These are phyloP conservation scores for Lophura nycthemera DNA, from an alignment of 2,113 vertebrate species.

Conservation along the genomic window DNA sequence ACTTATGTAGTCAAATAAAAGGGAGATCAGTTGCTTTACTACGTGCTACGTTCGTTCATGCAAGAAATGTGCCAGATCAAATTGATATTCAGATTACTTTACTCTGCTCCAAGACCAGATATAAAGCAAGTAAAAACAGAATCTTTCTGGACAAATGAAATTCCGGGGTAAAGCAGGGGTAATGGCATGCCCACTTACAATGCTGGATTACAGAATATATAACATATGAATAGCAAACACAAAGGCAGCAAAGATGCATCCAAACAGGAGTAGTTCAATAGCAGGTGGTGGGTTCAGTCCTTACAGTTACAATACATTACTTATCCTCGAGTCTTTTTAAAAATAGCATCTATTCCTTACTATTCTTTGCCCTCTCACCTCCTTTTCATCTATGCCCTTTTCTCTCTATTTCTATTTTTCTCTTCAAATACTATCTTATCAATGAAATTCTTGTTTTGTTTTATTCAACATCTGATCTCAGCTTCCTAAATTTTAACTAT, in stretches of 20 bases:
- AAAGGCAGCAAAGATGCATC: neutral
- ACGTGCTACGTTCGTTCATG: neutral
- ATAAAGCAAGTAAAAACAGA: slow-evolving; percentile 1
- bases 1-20: neutral
- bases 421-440: neutral
- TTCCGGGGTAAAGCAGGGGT: neutral
- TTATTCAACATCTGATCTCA: neutral
- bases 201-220: neutral
- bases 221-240: neutral
- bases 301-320: neutral
- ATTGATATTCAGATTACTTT: neutral
- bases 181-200: fast-evolving
- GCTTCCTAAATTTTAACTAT: neutral
- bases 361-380: neutral
- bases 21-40: neutral
- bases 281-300: neutral
- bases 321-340: neutral
- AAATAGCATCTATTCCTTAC: neutral
- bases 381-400: neutral
- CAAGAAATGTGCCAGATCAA: neutral
- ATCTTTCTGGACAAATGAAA: neutral
- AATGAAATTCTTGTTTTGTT: neutral
- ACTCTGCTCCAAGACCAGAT: neutral
- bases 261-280: neutral
- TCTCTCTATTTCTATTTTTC: neutral